These are phyloP conservation scores for Athene noctua DNA, from an alignment of 2,113 vertebrate species.

Conservation along the genomic window DNA sequence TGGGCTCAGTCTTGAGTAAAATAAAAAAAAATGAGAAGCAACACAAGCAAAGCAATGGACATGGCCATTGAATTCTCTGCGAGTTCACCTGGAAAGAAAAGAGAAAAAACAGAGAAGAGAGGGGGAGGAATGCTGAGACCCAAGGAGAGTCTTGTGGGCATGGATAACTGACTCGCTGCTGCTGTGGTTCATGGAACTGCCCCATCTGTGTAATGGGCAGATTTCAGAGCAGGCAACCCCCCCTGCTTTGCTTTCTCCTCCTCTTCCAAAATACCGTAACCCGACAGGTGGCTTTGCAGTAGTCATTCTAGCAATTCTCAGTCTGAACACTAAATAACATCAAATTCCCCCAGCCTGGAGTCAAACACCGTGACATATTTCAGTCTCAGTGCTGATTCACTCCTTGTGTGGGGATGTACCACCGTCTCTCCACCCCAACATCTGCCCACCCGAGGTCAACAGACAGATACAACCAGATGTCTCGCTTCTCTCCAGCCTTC, in stretches of 20 bases:
- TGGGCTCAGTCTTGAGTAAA: background rate
- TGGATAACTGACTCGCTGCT: background rate
- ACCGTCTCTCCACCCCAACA: background rate
- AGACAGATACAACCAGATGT: background rate
- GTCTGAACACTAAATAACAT: background rate
- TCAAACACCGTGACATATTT: background rate
- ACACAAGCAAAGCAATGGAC: fast-evolving
- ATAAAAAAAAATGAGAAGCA: background rate
- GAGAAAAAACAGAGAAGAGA: background rate
- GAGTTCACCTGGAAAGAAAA: background rate
- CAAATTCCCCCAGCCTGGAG: background rate
- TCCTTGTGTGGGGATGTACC: background rate
- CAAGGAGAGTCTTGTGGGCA: background rate
- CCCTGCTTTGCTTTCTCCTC: background rate
- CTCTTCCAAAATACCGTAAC: background rate
- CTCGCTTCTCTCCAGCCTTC: fast-evolving
- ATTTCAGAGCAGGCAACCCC: background rate
- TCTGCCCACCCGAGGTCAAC: fast-evolving
- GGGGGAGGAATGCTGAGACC: background rate
- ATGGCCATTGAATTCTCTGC: background rate
- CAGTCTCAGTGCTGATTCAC: background rate
- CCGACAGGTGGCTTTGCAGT: background rate
- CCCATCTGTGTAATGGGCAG: background rate
- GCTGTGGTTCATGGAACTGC: background rate
- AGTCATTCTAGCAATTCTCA: background rate